phyloP scores from a whole-genome alignment of 37 sponge, comb jelly and placozoan species.

The Tethya wilhelma region DNA sequence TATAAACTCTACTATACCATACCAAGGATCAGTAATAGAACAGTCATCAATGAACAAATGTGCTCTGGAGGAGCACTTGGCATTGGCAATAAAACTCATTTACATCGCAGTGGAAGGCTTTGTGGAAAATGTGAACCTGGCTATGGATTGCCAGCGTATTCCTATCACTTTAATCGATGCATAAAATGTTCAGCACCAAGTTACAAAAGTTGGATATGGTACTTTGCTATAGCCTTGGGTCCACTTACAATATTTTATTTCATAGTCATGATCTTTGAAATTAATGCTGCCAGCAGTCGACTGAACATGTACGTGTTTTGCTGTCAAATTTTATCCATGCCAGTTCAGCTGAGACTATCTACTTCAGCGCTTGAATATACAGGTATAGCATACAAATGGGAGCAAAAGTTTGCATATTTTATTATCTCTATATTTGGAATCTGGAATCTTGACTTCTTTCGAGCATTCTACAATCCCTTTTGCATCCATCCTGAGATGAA shows the following conservation, averaged over 20 bases:
- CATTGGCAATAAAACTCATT: not conserved
- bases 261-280: not conserved
- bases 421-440: not conserved
- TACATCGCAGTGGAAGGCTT: not conserved
- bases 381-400: not conserved
- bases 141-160: not conserved
- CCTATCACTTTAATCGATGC: not conserved
- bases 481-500: constrained; percentile 14
- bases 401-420: no score
- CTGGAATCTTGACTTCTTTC: constrained; percentile 20
- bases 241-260: not conserved
- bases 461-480: not conserved
- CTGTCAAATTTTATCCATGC: not conserved
- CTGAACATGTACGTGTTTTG: not conserved
- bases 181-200: not conserved
- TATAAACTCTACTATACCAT: no score
- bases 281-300: not conserved
- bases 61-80: no score
- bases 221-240: not conserved
- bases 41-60: no score
- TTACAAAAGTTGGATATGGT: not conserved
- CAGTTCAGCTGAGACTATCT: not conserved
- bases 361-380: not conserved
- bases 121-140: not conserved
- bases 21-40: no score